Conservation (phyloP, 2,797 vertebrate genomes). For the Lithobates pipiens region DNA sequence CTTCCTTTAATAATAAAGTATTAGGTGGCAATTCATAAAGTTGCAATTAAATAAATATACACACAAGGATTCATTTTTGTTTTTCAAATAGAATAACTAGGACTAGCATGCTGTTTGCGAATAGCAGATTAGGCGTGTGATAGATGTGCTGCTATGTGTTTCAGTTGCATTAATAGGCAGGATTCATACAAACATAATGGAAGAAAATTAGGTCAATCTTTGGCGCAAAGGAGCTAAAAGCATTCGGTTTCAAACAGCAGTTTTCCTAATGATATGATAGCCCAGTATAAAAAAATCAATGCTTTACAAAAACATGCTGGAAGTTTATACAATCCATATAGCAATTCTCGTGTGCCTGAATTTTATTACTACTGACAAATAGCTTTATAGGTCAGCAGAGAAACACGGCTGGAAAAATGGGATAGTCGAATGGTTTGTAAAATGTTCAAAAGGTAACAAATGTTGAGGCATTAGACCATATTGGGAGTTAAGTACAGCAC, state of each 20-base stretch:
- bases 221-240: slow-evolving; percentile 41
- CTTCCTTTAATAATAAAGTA: too few relatives aligned
- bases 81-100: too few relatives aligned
- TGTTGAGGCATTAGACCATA: too few relatives aligned
- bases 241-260: slow-evolving; percentile 11
- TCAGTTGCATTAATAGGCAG: slow-evolving; percentile 38
- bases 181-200: slow-evolving; percentile 35
- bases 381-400: too few relatives aligned
- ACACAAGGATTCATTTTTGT: too few relatives aligned
- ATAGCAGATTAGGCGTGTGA: slow-evolving; percentile 36
- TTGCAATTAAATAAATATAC: too few relatives aligned
- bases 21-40: too few relatives aligned
- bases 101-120: slow-evolving; percentile 17
- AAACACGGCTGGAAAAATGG: too few relatives aligned
- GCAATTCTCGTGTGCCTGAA: not conserved
- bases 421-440: too few relatives aligned
- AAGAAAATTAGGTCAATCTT: slow-evolving; percentile 52
- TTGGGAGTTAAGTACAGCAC: too few relatives aligned
- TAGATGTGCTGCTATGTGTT: slow-evolving; percentile 16
- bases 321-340: not conserved
- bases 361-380: too few relatives aligned
- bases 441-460: too few relatives aligned
- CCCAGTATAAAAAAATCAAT: not conserved
- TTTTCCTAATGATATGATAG: slow-evolving; percentile 3
- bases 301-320: slow-evolving; percentile 7